Evolutionary conservation across 2,113 vertebrate genomes (phyloP), one percentile per base, ranked within the genome.

Genomic region (Limnothrissa miodon): DNA sequence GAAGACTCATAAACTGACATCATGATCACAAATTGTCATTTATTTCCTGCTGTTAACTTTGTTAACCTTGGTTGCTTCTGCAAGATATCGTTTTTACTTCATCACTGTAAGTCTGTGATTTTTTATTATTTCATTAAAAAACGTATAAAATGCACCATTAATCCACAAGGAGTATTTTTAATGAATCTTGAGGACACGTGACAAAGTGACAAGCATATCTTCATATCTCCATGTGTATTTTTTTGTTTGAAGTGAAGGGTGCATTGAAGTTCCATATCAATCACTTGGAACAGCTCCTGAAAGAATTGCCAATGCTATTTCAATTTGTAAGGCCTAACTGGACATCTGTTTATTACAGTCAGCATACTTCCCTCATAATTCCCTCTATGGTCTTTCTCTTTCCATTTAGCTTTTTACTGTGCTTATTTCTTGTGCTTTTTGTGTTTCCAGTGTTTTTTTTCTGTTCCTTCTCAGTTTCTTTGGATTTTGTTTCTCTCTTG

Each of bases 51-150:
- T 33, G 17, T 74, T 36, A 74, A 74, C 11, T 74, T 74, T 36
- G 66, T 19, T 33, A 74, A 74, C 66, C 66, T 74, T 15, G 29
- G 29, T 74, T 74, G 66, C 66, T 2, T 74, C 66, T 33, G 29
- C 33, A 74, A 36, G 66, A 36, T 74, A 13, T 13, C 66, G 36
- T 74, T 74, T 74, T 74, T 74, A 36, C 29, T 74, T 36, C 29
- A 29, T 74, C 10, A 36, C 66, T 74, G 66, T 74, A 74, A 74
- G 10, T 36, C 25, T 74, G 66, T 74, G 33, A 87, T 87, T 84
- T n/a, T 89, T 45, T 87, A 87, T 87, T 79, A 29, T 87, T 82
- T 83, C n/a, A 85, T 88, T 78, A 88, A 88, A 78, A 66, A 83
- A 83, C 86, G 56, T 82, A 83, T 66, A 90, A 85, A 87, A 74